A percentile compares a stretch with the other conserved stretches of the same genome.
Evolutionary conservation across 2,888 invertebrate species (phyloP).

Genomic region (Abrostola triplasia): DNA sequence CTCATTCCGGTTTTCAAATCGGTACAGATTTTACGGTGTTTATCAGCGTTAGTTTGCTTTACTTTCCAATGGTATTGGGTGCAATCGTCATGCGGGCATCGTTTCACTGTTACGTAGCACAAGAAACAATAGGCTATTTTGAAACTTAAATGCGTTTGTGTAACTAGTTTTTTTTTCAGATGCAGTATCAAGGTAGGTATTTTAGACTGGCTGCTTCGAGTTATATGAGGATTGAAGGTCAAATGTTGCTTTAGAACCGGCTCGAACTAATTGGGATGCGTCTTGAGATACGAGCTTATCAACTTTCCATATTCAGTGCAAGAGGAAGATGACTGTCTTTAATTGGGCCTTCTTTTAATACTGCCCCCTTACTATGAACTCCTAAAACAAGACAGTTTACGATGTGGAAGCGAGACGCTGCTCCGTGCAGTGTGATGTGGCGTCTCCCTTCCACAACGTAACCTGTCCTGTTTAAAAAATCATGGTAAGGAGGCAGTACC

Average conservation of each 20-base stretch:
- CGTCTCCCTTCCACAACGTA: too few species aligned
- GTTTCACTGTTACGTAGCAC: slow-evolving; percentile 40
- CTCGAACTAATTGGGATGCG: slow-evolving; percentile 31
- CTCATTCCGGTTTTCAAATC: slow-evolving; percentile 47
- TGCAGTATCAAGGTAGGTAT: slow-evolving; percentile 32
- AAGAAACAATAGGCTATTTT: slow-evolving; percentile 56
- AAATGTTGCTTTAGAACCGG: slow-evolving; percentile 30
- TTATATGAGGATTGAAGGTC: slow-evolving; percentile 37
- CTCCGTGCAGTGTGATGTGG: too few species aligned
- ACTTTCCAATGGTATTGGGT: slow-evolving; percentile 52
- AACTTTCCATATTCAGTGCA: slow-evolving; percentile 30
- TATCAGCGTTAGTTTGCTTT: slow-evolving; percentile 43
- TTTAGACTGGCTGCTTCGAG: slow-evolving; percentile 14
- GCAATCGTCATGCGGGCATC: slow-evolving; percentile 46
- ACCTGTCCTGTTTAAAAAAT: too few species aligned
- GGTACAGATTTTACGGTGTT: slow-evolving; percentile 49
- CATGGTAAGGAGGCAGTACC: too few species aligned
- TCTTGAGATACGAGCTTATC: slow-evolving; percentile 24
- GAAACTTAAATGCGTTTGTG: slow-evolving; percentile 46
- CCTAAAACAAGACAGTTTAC: too few species aligned
- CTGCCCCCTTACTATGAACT: too few species aligned
- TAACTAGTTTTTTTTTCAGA: slow-evolving; percentile 34
- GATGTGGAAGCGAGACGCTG: too few species aligned
- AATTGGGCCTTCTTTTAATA: background rate
- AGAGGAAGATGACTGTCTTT: slow-evolving; percentile 2